Conservation (phyloP, 2,113 vertebrate species). For the Salvelinus alpinus region DNA sequence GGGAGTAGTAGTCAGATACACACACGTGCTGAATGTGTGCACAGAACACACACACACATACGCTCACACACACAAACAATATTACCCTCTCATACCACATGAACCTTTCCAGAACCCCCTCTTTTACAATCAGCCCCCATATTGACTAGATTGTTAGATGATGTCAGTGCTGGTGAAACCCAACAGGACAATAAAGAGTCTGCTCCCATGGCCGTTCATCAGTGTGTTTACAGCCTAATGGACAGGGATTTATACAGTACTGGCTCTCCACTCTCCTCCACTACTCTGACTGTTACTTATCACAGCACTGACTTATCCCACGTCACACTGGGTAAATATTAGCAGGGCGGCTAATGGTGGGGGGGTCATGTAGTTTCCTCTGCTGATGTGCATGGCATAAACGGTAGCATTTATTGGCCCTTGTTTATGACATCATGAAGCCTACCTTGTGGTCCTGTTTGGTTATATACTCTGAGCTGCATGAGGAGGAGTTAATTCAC, state of each 20-base stretch:
- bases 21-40: background rate
- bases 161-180: conserved; percentile 76
- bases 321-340: conserved; percentile 59
- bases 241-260: conserved; percentile 71
- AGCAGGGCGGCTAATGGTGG: conserved; percentile 46
- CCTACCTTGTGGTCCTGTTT: background rate
- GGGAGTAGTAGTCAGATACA: no score
- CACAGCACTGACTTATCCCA: conserved; percentile 44
- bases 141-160: conserved; percentile 71
- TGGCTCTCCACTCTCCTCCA: conserved; percentile 43
- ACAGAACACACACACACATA: background rate
- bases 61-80: background rate
- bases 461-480: background rate
- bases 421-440: conserved; percentile 67
- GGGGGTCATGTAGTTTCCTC: conserved; percentile 30
- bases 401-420: conserved; percentile 51
- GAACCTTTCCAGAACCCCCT: conserved; percentile 26
- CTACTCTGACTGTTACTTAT: conserved; percentile 60
- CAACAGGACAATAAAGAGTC: conserved; percentile 72
- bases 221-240: conserved; percentile 74
- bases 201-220: conserved; percentile 64
- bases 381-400: conserved; percentile 36
- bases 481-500: conserved; percentile 18
- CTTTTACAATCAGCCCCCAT: conserved; percentile 29
- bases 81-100: conserved; percentile 4